A percentile compares a stretch with the other conserved stretches of the same genome.
These are phyloP conservation scores for Parapsyche elsis DNA, from an alignment of 1,140 invertebrate genomes.

Conservation along the genomic window DNA sequence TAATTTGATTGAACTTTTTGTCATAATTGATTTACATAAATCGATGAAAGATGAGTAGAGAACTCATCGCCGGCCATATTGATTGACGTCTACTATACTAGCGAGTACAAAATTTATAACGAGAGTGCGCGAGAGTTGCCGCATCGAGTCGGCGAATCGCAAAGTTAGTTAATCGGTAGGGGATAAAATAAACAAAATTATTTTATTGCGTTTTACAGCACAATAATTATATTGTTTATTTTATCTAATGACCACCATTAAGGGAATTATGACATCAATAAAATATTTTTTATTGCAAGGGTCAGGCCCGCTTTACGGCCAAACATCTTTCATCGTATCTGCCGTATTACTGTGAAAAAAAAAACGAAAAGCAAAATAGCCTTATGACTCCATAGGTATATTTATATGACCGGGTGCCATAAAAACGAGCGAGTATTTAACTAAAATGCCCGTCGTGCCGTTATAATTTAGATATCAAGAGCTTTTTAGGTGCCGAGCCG, in stretches of 20 bases:
- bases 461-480: constrained; percentile 42
- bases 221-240: constrained; percentile 49
- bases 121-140: not conserved
- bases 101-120: too few species aligned
- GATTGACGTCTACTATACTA: too few species aligned
- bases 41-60: too few species aligned
- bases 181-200: constrained; percentile 47
- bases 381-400: constrained; percentile 35
- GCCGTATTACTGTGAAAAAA: not conserved
- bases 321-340: constrained; percentile 34
- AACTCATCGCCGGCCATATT: too few species aligned
- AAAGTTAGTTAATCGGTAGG: constrained; percentile 35
- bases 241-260: constrained; percentile 47
- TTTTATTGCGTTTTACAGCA: constrained; percentile 38
- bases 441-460: constrained; percentile 26
- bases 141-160: constrained; percentile 11
- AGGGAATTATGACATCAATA: constrained; percentile 45
- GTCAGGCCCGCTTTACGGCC: constrained; percentile 34
- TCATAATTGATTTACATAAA: too few species aligned
- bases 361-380: not conserved
- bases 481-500: constrained; percentile 12
- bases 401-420: constrained; percentile 13
- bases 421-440: constrained; percentile 32
- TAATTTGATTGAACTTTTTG: too few species aligned
- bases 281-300: constrained; percentile 44